A percentile compares a stretch with the other conserved stretches of the same genome.
Conservation (phyloP, 2,797 vertebrate species). For the Enteromius treurensis region DNA sequence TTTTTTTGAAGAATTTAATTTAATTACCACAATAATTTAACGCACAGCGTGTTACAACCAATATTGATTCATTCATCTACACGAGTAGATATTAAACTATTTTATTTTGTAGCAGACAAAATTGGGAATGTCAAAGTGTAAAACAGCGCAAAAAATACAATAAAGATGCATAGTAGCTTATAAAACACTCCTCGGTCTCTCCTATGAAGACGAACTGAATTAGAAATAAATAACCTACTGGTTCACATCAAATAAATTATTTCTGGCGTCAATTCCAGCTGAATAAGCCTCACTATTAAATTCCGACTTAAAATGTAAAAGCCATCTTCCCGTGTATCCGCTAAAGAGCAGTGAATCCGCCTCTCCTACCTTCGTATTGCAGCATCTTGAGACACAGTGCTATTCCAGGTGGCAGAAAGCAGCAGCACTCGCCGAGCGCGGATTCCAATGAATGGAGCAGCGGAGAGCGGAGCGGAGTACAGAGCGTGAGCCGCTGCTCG, state of each 20-base stretch:
- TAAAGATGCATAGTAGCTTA: neutral
- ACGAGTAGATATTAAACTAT: neutral
- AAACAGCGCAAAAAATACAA: neutral
- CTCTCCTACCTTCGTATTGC: conserved; percentile 95
- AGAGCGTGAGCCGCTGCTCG: conserved; percentile 77
- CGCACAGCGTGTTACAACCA: neutral
- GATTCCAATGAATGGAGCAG: conserved; percentile 79
- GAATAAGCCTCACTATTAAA: neutral
- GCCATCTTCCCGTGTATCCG: neutral
- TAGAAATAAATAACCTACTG: neutral
- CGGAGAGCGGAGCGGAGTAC: conserved; percentile 76
- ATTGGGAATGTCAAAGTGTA: neutral
- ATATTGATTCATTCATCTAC: neutral
- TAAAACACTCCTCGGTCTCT: neutral
- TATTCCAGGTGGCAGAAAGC: conserved; percentile 64
- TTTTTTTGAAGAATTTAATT: neutral
- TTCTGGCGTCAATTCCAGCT: neutral
- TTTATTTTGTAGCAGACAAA: neutral
- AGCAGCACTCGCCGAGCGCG: conserved; percentile 63
- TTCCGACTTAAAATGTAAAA: neutral
- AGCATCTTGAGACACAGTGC: conserved; percentile 88
- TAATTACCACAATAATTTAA: neutral
- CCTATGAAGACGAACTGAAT: neutral
- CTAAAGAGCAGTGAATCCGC: neutral
- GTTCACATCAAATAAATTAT: neutral